Evolutionary conservation across 2,113 vertebrate species (phyloP).

Genomic region (Ctenomys sociabilis): DNA sequence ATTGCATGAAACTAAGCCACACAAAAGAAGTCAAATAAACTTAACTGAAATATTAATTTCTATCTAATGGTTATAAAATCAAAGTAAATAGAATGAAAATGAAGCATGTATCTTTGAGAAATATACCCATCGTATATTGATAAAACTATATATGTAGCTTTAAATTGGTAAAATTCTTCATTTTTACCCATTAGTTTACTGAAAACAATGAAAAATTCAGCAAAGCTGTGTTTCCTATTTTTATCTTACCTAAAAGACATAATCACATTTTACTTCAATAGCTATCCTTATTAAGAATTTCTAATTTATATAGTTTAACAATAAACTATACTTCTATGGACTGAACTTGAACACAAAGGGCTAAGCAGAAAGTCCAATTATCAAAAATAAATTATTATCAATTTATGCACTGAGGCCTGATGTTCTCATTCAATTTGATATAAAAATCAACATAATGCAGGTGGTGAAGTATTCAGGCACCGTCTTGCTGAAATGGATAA

Average conservation of each 20-base stretch:
- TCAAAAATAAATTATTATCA: neutral
- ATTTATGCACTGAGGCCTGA: neutral
- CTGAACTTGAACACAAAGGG: neutral
- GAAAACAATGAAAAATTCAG: neutral
- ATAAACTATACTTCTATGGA: neutral
- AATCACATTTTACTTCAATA: neutral
- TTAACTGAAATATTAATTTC: neutral
- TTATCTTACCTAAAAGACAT: neutral
- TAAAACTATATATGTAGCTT: neutral
- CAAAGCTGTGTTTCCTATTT: neutral
- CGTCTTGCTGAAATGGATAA: neutral
- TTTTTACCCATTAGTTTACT: neutral
- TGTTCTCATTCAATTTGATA: neutral
- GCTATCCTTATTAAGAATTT: neutral
- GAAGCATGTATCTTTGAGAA: conserved; percentile 8
- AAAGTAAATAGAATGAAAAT: conserved; percentile 9
- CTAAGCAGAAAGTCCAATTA: neutral
- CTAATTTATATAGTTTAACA: conserved; percentile 20
- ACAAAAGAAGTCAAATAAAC: neutral
- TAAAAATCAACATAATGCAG: neutral
- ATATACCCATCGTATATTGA: neutral
- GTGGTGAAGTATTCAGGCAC: neutral
- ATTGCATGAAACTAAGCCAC: neutral
- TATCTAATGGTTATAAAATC: neutral
- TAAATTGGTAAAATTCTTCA: neutral